These are phyloP conservation scores for Helobdella robusta DNA, from an alignment of 2,888 invertebrate species.

Conservation along the genomic window DNA sequence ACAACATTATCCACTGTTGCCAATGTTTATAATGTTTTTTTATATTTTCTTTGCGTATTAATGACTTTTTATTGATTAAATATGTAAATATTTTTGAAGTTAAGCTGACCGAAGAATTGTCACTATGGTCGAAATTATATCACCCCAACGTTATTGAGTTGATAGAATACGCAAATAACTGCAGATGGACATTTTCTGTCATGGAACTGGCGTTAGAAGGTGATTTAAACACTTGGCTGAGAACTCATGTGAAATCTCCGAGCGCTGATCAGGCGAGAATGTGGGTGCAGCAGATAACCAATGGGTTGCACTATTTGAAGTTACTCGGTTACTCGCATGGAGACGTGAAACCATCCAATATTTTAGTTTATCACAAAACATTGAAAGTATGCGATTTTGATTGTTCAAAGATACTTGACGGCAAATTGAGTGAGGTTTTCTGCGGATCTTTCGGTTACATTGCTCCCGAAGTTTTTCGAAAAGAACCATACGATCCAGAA, in stretches of 20 bases:
- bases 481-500: constrained; percentile 13
- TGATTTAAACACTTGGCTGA: not conserved
- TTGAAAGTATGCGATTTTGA: constrained; percentile 14
- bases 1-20: no score
- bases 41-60: no score
- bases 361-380: not conserved
- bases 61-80: no score
- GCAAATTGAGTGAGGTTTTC: not conserved
- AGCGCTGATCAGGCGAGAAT: not conserved
- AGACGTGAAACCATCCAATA: constrained; percentile 13
- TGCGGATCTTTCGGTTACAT: constrained; percentile 9
- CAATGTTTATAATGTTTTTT: no score
- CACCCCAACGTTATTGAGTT: constrained; percentile 6
- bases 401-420: constrained; percentile 1
- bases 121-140: not conserved
- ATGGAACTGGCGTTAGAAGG: constrained; percentile 8
- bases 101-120: constrained; percentile 2
- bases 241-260: no score
- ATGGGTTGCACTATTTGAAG: not conserved
- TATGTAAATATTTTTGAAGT: no score
- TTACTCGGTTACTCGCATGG: constrained; percentile 3
- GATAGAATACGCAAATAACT: not conserved
- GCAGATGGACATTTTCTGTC: constrained; percentile 8
- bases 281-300: not conserved
- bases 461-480: constrained; percentile 14